Evolutionary conservation across 1,140 invertebrate species (phyloP), one percentile per base, ranked within the genome.

Genomic region (Anagrus nilaparvatae): DNA sequence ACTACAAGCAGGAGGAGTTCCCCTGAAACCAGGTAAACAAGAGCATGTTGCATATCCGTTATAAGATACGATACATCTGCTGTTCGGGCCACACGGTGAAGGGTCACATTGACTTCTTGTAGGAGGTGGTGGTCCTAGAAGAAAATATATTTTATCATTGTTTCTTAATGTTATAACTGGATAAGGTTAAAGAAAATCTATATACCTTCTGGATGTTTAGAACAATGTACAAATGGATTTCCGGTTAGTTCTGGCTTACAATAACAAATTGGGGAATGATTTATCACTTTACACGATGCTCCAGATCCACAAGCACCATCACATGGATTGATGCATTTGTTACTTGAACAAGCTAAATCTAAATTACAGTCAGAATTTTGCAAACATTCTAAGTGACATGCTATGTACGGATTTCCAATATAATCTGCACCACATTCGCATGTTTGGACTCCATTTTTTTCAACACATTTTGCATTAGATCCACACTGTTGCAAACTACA

Each of bases 281-380:
- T 86, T 1, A 83, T 72, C 2, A 79, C 77, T 48, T 81, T 74
- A 52, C 87, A 90, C 17, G 76, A 65, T 9, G 87, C 82, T 55
- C 76, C 76, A 30, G 78, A 68, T 31, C 84, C 85, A 59, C 85
- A 89, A n/a, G 79, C 77, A 23, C 79, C 76, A 29, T 67, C 61
- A 51, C 87, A 90, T 21, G 84, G 84, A 66, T 86, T 76, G 39
- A 79, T 71, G 57, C 87, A 91, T 67, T 81, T 84, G 43, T 83
- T 80, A 53, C 86, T 87, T 12, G 82, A 73, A 53, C 84, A 88
- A 18, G 82, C 77, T 52, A 73, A 71, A 25, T 75, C 72, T 21
- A 75, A 57, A 8, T 72, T 55, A 61, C 84, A 88, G 54, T 88
- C 83, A 13, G 78, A 77, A 55, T 87, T 87, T 12, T 84, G 71